These are phyloP conservation scores for Drosophila cracens DNA, from an alignment of 2,888 invertebrate genomes.

Conservation along the genomic window DNA sequence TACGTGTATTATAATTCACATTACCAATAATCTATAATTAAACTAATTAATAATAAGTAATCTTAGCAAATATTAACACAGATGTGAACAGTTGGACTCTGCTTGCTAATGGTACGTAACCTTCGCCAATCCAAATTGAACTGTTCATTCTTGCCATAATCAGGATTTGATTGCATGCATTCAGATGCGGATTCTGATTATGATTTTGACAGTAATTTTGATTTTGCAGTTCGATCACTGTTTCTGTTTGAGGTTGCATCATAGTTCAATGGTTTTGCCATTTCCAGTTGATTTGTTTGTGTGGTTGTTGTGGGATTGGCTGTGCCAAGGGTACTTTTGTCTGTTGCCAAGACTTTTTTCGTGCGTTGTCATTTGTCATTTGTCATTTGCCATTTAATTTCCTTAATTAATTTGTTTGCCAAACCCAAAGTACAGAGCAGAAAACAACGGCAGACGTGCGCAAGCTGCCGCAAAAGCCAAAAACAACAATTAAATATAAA, in stretches of 20 bases:
- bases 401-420: constrained; percentile 77
- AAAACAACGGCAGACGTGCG: constrained; percentile 37
- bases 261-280: constrained; percentile 10
- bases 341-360: constrained; percentile 36
- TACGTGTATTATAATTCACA: background rate
- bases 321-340: background rate
- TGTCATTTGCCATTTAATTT: constrained; percentile 76
- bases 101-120: background rate
- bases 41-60: background rate
- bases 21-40: background rate
- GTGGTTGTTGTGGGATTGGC: background rate
- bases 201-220: constrained; percentile 10
- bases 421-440: constrained; percentile 41
- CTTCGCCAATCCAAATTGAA: background rate
- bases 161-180: constrained; percentile 40
- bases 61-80: background rate
- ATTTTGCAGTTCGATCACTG: background rate
- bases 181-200: constrained; percentile 7
- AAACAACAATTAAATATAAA: constrained; percentile 80
- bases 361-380: constrained; percentile 61
- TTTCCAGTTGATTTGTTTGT: constrained; percentile 11
- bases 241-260: constrained; percentile 11
- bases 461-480: constrained; percentile 78
- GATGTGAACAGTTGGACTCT: background rate
- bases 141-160: constrained; percentile 7